Percentiles rank a stretch among this genome's conserved stretches.
phyloP scores from a whole-genome alignment of 2,888 invertebrate genomes.

The Nezara viridula region DNA sequence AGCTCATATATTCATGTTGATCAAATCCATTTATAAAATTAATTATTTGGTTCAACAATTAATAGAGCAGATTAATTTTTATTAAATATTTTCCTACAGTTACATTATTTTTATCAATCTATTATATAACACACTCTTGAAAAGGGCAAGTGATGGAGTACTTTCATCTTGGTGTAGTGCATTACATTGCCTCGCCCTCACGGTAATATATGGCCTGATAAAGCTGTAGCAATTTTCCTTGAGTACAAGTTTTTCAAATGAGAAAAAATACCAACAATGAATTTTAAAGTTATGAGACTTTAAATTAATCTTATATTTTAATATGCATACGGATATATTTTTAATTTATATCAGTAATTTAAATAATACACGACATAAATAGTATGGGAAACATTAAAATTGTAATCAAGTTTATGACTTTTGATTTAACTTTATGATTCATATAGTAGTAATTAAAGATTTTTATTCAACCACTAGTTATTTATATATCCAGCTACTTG shows the following conservation, averaged over 20 bases:
- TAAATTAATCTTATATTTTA: background rate
- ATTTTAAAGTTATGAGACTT: background rate
- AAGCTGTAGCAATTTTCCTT: background rate
- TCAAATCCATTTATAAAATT: too few relatives aligned
- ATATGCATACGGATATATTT: background rate
- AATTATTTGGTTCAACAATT: background rate
- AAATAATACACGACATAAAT: too few relatives aligned
- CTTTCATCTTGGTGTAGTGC: background rate
- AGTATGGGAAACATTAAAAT: too few relatives aligned
- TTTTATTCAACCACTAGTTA: too few relatives aligned
- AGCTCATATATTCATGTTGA: too few relatives aligned
- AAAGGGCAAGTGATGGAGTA: background rate
- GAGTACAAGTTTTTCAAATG: background rate
- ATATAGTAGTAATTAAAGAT: too few relatives aligned
- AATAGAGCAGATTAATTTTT: background rate
- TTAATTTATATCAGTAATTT: too few relatives aligned
- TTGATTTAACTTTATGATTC: too few relatives aligned
- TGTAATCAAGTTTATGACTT: too few relatives aligned
- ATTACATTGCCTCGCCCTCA: background rate
- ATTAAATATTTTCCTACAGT: background rate
- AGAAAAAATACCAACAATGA: background rate
- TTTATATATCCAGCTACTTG: too few relatives aligned
- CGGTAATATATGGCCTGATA: background rate
- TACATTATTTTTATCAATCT: background rate
- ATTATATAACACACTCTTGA: background rate